Percentiles rank a stretch among this genome's conserved stretches.
These are phyloP conservation scores for Nomada fucata DNA, from an alignment of 2,888 invertebrate species.

Conservation along the genomic window DNA sequence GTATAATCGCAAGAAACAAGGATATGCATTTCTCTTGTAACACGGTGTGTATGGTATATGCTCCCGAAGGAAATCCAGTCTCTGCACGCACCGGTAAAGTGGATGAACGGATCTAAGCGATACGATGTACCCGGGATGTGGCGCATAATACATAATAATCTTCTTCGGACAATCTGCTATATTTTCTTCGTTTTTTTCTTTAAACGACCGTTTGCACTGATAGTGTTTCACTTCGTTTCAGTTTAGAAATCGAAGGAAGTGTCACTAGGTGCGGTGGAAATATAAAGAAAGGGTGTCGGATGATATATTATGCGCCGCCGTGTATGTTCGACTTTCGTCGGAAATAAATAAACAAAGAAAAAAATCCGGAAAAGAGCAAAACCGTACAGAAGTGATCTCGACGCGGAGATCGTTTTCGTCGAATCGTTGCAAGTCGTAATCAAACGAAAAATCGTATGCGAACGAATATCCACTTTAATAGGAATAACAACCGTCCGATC, in stretches of 20 bases:
- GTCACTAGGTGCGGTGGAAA: too few species aligned
- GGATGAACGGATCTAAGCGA: slow-evolving; percentile 29
- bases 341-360: slow-evolving; percentile 26
- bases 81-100: slow-evolving; percentile 54
- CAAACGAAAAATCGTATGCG: slow-evolving; percentile 20
- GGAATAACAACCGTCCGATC: slow-evolving; percentile 18
- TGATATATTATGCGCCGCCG: too few species aligned
- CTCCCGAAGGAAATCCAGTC: slow-evolving; percentile 43
- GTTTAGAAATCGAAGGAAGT: too few species aligned
- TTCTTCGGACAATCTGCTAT: too few species aligned
- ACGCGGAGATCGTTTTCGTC: slow-evolving; percentile 24
- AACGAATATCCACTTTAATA: slow-evolving; percentile 17
- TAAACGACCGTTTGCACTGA: too few species aligned
- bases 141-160: too few species aligned
- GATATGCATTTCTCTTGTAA: slow-evolving; percentile 70
- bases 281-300: too few species aligned
- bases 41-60: slow-evolving; percentile 61
- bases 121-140: background rate
- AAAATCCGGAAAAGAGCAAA: background rate
- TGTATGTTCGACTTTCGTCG: too few species aligned
- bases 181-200: too few species aligned
- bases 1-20: slow-evolving; percentile 54
- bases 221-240: too few species aligned
- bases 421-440: background rate
- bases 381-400: slow-evolving; percentile 19